phyloP scores from a whole-genome alignment of 2,797 vertebrate species.

The Typhlichthys subterraneus region DNA sequence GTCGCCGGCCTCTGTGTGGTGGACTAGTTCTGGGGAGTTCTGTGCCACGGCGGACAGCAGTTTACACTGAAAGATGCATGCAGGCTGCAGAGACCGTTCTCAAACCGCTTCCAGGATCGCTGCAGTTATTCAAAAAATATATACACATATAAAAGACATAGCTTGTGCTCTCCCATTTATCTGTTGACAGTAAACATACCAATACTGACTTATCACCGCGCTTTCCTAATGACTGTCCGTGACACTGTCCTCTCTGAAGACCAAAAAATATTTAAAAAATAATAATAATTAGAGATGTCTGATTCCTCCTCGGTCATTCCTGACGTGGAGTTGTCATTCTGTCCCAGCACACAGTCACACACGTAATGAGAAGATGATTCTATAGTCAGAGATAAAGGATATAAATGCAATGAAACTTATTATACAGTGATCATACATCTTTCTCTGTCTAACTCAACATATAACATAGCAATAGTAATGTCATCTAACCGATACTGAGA shows the following conservation, averaged over 20 bases:
- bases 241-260: constrained; percentile 49
- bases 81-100: constrained; percentile 14
- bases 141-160: constrained; percentile 18
- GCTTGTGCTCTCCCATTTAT: constrained; percentile 46
- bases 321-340: constrained; percentile 28
- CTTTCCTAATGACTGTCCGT: constrained; percentile 31
- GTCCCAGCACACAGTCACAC: constrained; percentile 19
- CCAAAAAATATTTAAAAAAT: constrained; percentile 56
- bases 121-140: constrained; percentile 17
- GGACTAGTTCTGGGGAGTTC: constrained; percentile 43
- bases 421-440: constrained; percentile 51
- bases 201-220: constrained; percentile 18
- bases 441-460: constrained; percentile 52
- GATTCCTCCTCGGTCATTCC: constrained; percentile 36
- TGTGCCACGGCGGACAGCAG: constrained; percentile 32
- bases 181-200: constrained; percentile 31
- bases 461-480: constrained; percentile 65
- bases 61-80: constrained; percentile 25
- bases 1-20: constrained; percentile 49
- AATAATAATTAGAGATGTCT: constrained; percentile 56
- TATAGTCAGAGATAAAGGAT: constrained; percentile 35
- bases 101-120: constrained; percentile 56
- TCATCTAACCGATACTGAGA: constrained; percentile 44
- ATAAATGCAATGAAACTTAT: constrained; percentile 38
- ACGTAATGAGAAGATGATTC: constrained; percentile 39